phyloP scores from a whole-genome alignment of 1,140 invertebrate genomes.

The Drosophila malerkotliana region DNA sequence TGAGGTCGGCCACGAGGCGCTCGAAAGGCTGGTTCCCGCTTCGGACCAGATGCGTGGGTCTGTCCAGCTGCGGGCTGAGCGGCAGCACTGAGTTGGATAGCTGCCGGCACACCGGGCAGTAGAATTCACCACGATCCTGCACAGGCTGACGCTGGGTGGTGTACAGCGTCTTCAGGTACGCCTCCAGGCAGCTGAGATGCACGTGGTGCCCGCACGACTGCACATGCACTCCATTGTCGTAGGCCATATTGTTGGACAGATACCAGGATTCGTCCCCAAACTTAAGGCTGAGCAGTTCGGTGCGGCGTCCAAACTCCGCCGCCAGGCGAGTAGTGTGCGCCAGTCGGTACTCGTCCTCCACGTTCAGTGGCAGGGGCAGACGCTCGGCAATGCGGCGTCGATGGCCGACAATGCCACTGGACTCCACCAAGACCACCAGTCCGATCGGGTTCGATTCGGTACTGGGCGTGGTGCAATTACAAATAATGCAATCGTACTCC shows the following conservation, averaged over 20 bases:
- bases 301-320: slow-evolving; percentile 72
- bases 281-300: slow-evolving; percentile 70
- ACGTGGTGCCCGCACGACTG: slow-evolving; percentile 98
- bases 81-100: slow-evolving; percentile 96
- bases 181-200: slow-evolving; percentile 95
- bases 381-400: slow-evolving; percentile 78
- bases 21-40: slow-evolving; percentile 86
- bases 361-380: slow-evolving; percentile 67
- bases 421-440: slow-evolving; percentile 91
- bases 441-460: slow-evolving; percentile 95
- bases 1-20: slow-evolving; percentile 86
- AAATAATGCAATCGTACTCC: slow-evolving; percentile 98
- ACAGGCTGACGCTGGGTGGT: slow-evolving; percentile 90
- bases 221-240: slow-evolving; percentile 97
- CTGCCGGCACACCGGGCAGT: slow-evolving; percentile 96
- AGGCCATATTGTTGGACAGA: slow-evolving; percentile 93
- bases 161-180: slow-evolving; percentile 93
- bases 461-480: slow-evolving; percentile 94
- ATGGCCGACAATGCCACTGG: slow-evolving; percentile 79
- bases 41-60: slow-evolving; percentile 87
- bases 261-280: slow-evolving; percentile 89
- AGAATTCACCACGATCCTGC: slow-evolving; percentile 94
- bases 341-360: slow-evolving; percentile 67
- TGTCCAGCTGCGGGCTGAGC: slow-evolving; percentile 91
- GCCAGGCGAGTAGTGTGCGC: slow-evolving; percentile 64